Evolutionary conservation across 2,888 invertebrate genomes (phyloP).

Genomic region (Nipponacmea schrenckii): DNA sequence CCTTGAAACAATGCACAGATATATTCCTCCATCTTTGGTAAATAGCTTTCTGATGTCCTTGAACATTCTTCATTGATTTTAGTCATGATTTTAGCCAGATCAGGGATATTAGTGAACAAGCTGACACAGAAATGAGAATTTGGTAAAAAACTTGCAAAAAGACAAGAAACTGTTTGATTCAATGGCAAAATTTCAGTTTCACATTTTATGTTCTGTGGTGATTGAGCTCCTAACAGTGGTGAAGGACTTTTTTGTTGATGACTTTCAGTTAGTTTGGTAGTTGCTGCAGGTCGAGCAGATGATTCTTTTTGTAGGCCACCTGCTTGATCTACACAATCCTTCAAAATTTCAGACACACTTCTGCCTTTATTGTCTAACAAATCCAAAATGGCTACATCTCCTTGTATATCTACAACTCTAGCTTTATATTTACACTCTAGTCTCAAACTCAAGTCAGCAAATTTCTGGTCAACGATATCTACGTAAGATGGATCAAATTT

Average conservation of each 20-base stretch:
- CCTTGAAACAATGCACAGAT: constrained; percentile 38
- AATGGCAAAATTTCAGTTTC: not conserved
- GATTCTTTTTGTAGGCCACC: too few relatives aligned
- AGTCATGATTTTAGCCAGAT: not conserved
- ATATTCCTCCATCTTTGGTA: constrained; percentile 34
- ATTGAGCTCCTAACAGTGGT: not conserved
- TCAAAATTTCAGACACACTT: not conserved
- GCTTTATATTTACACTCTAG: not conserved
- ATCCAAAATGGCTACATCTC: not conserved
- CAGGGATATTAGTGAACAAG: not conserved
- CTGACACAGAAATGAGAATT: not conserved
- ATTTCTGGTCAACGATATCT: not conserved
- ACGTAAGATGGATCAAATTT: constrained; percentile 23
- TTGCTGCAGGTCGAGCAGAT: not conserved
- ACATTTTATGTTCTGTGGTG: not conserved
- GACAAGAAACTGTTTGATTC: not conserved
- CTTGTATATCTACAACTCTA: not conserved
- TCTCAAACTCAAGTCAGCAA: not conserved
- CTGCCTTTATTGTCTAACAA: not conserved
- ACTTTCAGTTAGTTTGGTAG: too few relatives aligned
- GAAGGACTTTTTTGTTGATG: not conserved
- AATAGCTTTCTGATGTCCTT: not conserved
- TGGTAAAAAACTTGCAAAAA: not conserved
- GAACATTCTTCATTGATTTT: not conserved
- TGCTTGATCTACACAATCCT: not conserved